These are phyloP conservation scores for Fundulus diaphanus DNA, from an alignment of 2,797 vertebrate genomes.

Conservation along the genomic window DNA sequence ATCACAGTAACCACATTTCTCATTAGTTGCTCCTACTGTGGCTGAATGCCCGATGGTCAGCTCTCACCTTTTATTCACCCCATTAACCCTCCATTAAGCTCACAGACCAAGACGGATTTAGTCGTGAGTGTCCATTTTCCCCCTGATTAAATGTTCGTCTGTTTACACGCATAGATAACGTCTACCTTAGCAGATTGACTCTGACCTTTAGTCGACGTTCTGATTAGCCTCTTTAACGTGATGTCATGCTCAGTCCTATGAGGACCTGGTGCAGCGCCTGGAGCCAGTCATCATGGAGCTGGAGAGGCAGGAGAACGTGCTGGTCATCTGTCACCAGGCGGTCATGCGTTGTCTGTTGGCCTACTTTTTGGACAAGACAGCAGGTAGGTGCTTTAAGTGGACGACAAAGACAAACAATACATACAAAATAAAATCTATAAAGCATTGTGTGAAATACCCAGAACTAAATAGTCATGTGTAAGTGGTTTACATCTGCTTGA, in stretches of 20 bases:
- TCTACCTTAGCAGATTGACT: neutral
- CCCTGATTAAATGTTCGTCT: slow-evolving; percentile 7
- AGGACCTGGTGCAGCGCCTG: slow-evolving; percentile 96
- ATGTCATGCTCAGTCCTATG: slow-evolving; percentile 87
- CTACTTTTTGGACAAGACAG: slow-evolving; percentile 96
- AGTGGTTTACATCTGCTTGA: neutral
- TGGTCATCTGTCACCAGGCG: slow-evolving; percentile 98
- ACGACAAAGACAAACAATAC: neutral
- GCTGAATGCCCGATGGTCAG: slow-evolving; percentile 29
- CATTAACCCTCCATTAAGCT: slow-evolving; percentile 60
- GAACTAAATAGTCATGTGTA: neutral
- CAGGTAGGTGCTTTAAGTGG: slow-evolving; percentile 78
- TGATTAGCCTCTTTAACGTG: slow-evolving; percentile 4
- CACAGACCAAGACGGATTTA: slow-evolving; percentile 38
- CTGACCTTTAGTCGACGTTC: neutral
- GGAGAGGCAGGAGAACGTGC: slow-evolving; percentile 96
- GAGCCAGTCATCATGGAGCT: slow-evolving; percentile 99
- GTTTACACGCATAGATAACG: neutral
- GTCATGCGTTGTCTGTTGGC: slow-evolving; percentile 98
- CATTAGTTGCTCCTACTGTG: slow-evolving; percentile 20
- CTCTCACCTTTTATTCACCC: slow-evolving; percentile 52
- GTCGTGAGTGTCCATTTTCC: slow-evolving; percentile 22
- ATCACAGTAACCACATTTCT: slow-evolving; percentile 47
- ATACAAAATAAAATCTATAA: neutral
- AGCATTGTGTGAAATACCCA: neutral